Percentiles rank a stretch among this genome's conserved stretches.
Conservation (phyloP, 92 coral and sea anemone species). For the Palythoa heliodiscus region DNA sequence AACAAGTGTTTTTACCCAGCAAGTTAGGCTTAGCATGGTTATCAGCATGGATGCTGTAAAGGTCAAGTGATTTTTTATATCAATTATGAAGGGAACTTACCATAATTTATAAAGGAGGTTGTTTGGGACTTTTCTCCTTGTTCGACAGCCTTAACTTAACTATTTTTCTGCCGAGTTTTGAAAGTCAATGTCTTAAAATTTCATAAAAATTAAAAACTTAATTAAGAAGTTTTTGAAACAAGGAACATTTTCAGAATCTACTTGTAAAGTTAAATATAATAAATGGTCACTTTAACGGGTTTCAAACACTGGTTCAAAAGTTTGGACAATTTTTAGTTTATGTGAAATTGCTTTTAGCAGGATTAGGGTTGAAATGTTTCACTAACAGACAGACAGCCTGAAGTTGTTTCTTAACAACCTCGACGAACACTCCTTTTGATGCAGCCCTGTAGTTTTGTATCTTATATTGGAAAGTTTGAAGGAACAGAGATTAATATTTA, state of each 20-base stretch:
- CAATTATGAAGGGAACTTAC: neutral
- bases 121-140: neutral
- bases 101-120: neutral
- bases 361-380: neutral
- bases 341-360: no score
- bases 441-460: constrained; percentile 48
- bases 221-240: no score
- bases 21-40: neutral
- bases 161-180: no score
- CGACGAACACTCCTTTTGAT: neutral
- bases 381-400: neutral
- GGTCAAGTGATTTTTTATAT: neutral
- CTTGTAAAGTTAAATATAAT: no score
- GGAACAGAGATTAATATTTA: constrained; percentile 65
- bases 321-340: no score
- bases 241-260: no score
- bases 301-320: no score
- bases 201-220: no score
- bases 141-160: no score
- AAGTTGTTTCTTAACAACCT: neutral
- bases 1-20: neutral
- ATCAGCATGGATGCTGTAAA: neutral
- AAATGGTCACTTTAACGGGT: no score
- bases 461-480: constrained; percentile 56
- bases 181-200: no score